Percentiles rank a stretch among this genome's conserved stretches.
Conservation (phyloP, 2,113 vertebrate species). For the Rhea pennata region DNA sequence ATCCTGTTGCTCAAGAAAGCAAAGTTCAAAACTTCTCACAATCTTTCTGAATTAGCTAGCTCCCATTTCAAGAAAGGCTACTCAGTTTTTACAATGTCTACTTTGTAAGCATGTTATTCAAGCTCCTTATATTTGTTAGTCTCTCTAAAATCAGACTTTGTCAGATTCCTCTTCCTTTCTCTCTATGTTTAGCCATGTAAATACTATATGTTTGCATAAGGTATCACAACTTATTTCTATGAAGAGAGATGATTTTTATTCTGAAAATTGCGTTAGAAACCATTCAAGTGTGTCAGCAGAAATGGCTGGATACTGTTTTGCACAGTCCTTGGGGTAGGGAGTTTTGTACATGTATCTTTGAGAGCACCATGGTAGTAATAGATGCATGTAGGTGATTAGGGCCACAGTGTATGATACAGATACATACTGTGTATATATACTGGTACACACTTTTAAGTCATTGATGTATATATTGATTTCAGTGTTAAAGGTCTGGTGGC, state of each 20-base stretch:
- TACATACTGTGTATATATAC: no score
- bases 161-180: not conserved
- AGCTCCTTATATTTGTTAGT: not conserved
- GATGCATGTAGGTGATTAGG: not conserved
- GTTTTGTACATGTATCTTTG: not conserved
- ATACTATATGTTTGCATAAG: not conserved
- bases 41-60: not conserved
- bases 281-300: not conserved
- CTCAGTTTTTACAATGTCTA: not conserved
- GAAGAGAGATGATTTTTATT: not conserved
- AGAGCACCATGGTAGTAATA: not conserved
- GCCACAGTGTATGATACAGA: not conserved
- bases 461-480: not conserved
- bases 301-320: not conserved
- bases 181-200: not conserved
- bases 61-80: not conserved
- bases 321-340: not conserved
- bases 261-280: not conserved
- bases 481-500: not conserved
- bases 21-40: not conserved
- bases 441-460: no score
- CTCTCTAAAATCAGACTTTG: fast-evolving
- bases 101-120: not conserved
- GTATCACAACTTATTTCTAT: not conserved
- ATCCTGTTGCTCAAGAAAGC: not conserved